phyloP scores from a whole-genome alignment of 1,140 invertebrate species.

The Helicoverpa armigera region DNA sequence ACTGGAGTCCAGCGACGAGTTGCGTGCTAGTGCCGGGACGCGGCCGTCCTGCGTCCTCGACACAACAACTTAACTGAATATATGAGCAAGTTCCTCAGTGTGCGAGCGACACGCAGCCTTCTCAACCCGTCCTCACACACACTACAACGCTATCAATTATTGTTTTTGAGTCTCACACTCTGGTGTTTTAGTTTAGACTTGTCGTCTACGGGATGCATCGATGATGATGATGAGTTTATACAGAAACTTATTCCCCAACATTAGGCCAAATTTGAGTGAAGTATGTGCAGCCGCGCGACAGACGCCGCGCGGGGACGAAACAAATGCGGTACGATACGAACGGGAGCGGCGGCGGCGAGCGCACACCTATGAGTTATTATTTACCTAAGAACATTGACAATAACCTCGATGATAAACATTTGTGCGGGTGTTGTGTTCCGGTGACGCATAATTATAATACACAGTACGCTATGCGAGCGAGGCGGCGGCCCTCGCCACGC shows the following conservation, averaged over 20 bases:
- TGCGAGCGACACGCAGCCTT: conserved; percentile 44
- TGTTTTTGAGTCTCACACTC: conserved; percentile 52
- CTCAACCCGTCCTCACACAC: conserved; percentile 11
- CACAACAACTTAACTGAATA: conserved; percentile 54
- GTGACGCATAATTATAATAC: conserved; percentile 58
- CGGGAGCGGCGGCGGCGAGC: conserved; percentile 55
- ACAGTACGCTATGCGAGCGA: conserved; percentile 57
- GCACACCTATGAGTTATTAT: conserved; percentile 69
- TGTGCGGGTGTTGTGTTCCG: conserved; percentile 59
- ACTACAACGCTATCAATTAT: conserved; percentile 57
- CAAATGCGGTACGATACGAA: conserved; percentile 17
- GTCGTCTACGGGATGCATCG: conserved; percentile 38
- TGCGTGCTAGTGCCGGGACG: neutral
- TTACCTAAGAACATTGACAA: conserved; percentile 75
- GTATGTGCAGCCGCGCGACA: conserved; percentile 11
- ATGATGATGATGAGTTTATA: conserved; percentile 49
- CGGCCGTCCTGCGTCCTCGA: conserved; percentile 14
- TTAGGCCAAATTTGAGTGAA: conserved; percentile 61
- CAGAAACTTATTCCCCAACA: conserved; percentile 54
- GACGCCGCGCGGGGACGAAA: conserved; percentile 17
- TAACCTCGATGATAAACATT: conserved; percentile 68
- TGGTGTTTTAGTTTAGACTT: conserved; percentile 55
- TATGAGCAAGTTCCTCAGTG: conserved; percentile 62
- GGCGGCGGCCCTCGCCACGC: conserved; percentile 49
- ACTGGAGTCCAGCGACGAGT: neutral